A percentile compares a stretch with the other conserved stretches of the same genome.
Evolutionary conservation across 2,113 vertebrate species (phyloP).

Genomic region (Poeciliopsis occidentalis): DNA sequence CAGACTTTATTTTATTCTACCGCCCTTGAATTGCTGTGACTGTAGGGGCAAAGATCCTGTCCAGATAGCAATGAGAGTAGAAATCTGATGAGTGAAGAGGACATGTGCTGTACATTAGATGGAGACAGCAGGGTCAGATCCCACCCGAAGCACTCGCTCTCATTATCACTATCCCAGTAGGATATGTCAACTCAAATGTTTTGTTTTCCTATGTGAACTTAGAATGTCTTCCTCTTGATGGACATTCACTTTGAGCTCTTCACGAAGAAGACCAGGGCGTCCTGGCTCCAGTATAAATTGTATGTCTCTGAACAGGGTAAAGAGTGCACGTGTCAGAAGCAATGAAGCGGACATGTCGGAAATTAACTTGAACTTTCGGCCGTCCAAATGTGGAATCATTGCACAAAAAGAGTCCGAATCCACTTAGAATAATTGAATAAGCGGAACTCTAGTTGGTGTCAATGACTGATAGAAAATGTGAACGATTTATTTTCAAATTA

Average conservation of each 20-base stretch:
- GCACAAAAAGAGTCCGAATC: not conserved
- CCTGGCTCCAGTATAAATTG: not conserved
- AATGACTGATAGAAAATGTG: no score
- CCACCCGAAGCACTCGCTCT: not conserved
- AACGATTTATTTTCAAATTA: not conserved
- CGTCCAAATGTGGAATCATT: not conserved
- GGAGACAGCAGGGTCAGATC: not conserved
- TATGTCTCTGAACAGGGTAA: not conserved
- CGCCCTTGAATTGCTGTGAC: slow-evolving; percentile 25
- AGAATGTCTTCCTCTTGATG: not conserved
- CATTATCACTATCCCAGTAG: not conserved
- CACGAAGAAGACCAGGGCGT: not conserved
- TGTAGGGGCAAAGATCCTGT: slow-evolving; percentile 11
- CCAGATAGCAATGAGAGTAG: slow-evolving; percentile 9
- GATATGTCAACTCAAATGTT: not conserved
- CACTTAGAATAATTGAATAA: not conserved
- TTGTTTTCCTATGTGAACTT: not conserved
- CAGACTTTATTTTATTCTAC: slow-evolving; percentile 21
- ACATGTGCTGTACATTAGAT: not conserved
- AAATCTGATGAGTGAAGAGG: not conserved
- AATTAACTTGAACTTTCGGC: not conserved
- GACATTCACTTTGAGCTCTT: not conserved
- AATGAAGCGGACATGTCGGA: not conserved
- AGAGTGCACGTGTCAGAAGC: not conserved
- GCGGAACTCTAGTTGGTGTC: not conserved